Conservation (phyloP, 2,888 invertebrate genomes). For the Pachydiplax longipennis region DNA sequence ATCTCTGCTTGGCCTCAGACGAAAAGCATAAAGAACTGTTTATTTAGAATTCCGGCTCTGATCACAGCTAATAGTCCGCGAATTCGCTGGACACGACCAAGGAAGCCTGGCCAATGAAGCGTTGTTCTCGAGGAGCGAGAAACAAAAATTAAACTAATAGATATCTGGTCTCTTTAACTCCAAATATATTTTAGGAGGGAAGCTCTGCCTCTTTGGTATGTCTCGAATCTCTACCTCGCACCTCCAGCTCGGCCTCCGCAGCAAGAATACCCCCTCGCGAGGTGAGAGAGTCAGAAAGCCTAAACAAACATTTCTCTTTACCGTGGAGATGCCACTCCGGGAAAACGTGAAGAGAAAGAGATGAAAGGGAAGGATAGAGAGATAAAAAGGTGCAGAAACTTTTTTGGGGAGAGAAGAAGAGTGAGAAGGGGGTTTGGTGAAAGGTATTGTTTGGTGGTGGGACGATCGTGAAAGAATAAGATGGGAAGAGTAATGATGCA, state of each 20-base stretch:
- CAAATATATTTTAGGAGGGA: too few species aligned
- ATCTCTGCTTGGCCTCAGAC: too few species aligned
- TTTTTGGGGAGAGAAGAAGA: background rate
- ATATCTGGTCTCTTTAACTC: too few species aligned
- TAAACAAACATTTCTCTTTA: background rate
- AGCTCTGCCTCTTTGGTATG: background rate
- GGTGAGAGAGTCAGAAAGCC: background rate
- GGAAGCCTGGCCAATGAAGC: too few species aligned
- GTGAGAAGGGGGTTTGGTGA: background rate
- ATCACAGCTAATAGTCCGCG: too few species aligned
- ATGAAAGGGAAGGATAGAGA: background rate
- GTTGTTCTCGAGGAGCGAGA: too few species aligned
- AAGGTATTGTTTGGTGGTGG: background rate
- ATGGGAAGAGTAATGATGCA: slow-evolving; percentile 32
- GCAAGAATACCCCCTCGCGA: background rate
- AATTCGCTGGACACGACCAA: too few species aligned
- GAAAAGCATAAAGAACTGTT: too few species aligned
- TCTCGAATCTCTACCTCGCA: background rate
- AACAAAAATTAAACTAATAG: too few species aligned
- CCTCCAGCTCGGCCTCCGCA: background rate
- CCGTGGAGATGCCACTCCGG: background rate
- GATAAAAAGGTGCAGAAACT: background rate
- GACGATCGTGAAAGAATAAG: background rate
- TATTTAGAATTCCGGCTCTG: too few species aligned
- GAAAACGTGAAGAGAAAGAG: background rate